Base-by-base conservation (phyloP, 2,888 invertebrate genomes). In the Polia nebulosa region DNA sequence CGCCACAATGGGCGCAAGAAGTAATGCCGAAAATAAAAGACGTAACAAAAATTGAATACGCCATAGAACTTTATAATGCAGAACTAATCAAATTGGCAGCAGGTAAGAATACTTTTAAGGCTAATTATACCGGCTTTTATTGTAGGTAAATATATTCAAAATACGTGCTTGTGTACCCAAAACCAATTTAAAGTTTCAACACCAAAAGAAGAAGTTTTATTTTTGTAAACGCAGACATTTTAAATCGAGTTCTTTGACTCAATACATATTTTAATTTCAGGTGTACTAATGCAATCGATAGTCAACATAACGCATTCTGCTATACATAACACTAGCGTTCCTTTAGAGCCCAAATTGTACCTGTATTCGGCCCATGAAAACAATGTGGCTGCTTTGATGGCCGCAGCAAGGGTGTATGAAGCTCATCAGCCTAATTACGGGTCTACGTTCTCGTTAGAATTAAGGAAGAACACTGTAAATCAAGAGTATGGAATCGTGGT, bases 311-410 rank as follows among this genome's bases (percentile, higher is more conserved):
- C 94, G 22, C 87, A 85, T 8, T 82, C 88, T 1, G 78, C 56
- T 1, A 32, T 77, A 29, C 86, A 96, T 15, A 93, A 96, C 36
- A 88, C 90, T 7, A 95, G 96, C 4, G 84, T 95, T 47, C 74
- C 75, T 1, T 88, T 91, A 8, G 91, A 88, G 41, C 91, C 92
- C 0, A 96, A 96, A 80, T 72, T 97, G 27, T 90, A 92, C 45
- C 82, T 97, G 63, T 96, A 96, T 81, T 96, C 96, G 1, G 97
- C 96, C 0, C 97, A 97, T 86, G 97, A 97, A 87, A 96, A 96
- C 60, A 97, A 97, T 44, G 95, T 97, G 1, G 96, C 96, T 0
- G 95, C 95, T 0, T 76, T 97, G n/a, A 93, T 97, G 85, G 92
- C 94, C 1, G 96, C 96, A 3, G 91, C 96, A 0, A 91, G 93